Conservation (phyloP, 2,797 vertebrate species). For the Manis crassicaudata region DNA sequence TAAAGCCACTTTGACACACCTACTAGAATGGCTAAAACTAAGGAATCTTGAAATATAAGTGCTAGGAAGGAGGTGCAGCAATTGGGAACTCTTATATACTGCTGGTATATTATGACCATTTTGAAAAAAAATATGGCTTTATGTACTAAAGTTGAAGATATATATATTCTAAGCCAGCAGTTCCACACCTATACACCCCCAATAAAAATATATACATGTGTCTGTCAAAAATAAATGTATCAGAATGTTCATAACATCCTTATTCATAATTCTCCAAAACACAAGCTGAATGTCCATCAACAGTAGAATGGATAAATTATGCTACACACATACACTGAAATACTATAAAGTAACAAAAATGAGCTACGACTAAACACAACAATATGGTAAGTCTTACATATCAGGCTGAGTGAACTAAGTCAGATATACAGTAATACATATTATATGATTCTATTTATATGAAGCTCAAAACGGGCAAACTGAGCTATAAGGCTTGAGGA, state of each 20-base stretch:
- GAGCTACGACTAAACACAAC: conserved; percentile 19
- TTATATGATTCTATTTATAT: neutral
- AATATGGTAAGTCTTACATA: neutral
- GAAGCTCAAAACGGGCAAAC: neutral
- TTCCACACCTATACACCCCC: neutral
- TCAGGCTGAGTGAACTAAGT: neutral
- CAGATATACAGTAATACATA: conserved; percentile 21
- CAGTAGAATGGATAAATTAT: neutral
- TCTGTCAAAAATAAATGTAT: neutral
- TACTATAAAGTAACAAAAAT: neutral
- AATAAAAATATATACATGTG: neutral
- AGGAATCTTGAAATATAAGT: neutral
- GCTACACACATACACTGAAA: neutral
- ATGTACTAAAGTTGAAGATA: neutral
- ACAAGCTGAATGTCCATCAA: neutral
- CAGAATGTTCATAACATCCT: neutral
- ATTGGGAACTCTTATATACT: neutral
- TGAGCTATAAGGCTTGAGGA: neutral
- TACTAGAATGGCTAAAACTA: neutral
- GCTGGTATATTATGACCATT: neutral
- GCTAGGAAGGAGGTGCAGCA: neutral
- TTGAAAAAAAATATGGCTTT: neutral
- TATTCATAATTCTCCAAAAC: neutral
- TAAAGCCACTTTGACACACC: neutral
- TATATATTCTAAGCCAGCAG: neutral